A percentile compares a stretch with the other conserved stretches of the same genome.
phyloP scores from a whole-genome alignment of 92 coral and sea anemone genomes.

The Zoanthus sansibaricus region DNA sequence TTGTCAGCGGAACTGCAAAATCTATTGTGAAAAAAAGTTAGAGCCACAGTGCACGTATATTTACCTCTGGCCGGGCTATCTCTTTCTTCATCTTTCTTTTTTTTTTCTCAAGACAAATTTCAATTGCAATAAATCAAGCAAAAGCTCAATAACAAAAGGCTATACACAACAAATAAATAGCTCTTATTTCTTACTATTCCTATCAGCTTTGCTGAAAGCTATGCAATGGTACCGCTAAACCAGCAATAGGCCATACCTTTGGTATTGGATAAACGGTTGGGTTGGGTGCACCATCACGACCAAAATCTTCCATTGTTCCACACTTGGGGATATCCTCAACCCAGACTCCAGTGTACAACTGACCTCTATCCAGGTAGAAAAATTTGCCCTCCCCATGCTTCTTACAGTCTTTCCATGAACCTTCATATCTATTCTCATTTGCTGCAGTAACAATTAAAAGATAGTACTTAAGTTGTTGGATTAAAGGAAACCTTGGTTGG shows the following conservation, averaged over 20 bases:
- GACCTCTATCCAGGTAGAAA: constrained; percentile 94
- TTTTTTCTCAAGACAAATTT: no score
- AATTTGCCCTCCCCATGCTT: constrained; percentile 96
- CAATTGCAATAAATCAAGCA: no score
- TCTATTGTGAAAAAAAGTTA: no score
- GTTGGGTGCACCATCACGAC: constrained; percentile 91
- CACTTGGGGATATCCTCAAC: constrained; percentile 94
- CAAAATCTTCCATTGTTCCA: constrained; percentile 99
- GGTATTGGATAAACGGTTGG: constrained; percentile 95
- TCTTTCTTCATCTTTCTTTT: no score
- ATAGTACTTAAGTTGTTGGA: no score
- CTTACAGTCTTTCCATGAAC: constrained; percentile 93
- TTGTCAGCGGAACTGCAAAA: no score
- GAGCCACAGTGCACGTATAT: no score
- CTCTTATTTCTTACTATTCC: no score
- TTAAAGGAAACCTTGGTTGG: no score
- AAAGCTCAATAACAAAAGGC: no score
- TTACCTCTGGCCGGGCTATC: no score
- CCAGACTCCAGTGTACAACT: constrained; percentile 97
- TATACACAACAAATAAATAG: no score
- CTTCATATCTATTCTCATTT: constrained; percentile 98
- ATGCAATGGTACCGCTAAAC: neutral
- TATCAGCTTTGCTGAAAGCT: neutral
- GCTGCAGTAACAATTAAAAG: constrained; percentile 55
- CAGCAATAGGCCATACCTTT: constrained; percentile 65